Base-by-base conservation (phyloP, 2,797 vertebrate species). In the Discoglossus pictus region DNA sequence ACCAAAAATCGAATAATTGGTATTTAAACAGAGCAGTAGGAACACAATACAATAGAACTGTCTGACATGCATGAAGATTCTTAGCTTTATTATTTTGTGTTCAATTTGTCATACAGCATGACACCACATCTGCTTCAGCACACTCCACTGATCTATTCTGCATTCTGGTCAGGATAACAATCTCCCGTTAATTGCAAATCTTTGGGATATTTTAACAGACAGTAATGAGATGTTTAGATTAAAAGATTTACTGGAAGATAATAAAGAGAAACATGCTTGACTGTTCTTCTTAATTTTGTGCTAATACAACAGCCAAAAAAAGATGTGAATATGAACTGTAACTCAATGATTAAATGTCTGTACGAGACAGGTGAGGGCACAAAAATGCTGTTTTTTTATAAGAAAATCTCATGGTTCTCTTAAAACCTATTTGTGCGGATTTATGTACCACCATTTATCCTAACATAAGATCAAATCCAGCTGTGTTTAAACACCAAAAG, bases 191-290 rank as follows among this genome's bases (percentile, higher is more conserved):
- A 69, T 54, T 69, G 50, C 58, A 69, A 69, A 62, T 62, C 67
- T 62, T 69, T 73, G 78, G 80, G 76, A 81, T 79, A 85, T 87
- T 89, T 89, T 85, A 77, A 79, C 80, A 83, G 84, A 84, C 70
- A 79, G 81, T 89, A 90, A 90, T 84, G 83, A 89, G 86, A 82
- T 88, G 85, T 88, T 89, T 87, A 82, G 84, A 88, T 88, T 90
- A 88, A 89, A 88, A 84, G 82, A 80, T 86, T 87, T 84, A 82
- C 86, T 87, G 82, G 86, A 84, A 88, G 85, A 89, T 86, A 89
- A 88, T 87, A 89, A 88, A 88, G 86, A 80, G 80, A 80, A 86
- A 88, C 88, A 86, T 85, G 85, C 85, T 83, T 73, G 76, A 73
- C 77, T 84, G 77, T 86, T 83, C 82, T 81, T 87, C 77, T 76